Base-by-base conservation (phyloP, 1,140 invertebrate genomes). In the Uloborus diversus region DNA sequence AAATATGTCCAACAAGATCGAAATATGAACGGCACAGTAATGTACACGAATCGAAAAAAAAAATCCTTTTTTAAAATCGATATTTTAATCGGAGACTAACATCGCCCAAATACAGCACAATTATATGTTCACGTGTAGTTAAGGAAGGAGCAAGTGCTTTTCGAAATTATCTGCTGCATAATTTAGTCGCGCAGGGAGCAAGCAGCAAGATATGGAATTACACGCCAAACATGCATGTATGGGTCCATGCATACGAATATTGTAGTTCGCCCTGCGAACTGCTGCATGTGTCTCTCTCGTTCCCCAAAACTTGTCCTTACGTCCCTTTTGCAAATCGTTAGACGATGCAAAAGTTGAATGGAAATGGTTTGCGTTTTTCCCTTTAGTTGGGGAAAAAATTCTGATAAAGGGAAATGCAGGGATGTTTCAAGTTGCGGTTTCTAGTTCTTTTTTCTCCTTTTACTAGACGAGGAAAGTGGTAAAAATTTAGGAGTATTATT, bases 151-250 rank as follows among this genome's bases (percentile, higher is more conserved):
- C 33, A 49, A 71, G 9, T 13, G 17, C 57, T 71, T 71, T n/a
- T 25, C 20, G 69, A 59, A 64, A 71, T 61, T 71, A 71, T 59
- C 69, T 42, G 30, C 14, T 71, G 69, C 59, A 71, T 71, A 71
- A 71, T 71, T 71, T 71, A 71, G 33, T 35, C 57, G 25, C 17
- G 30, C 13, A 23, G 17, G 28, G 51, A 71, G 61, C 53, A 70
- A 59, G 53, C 32, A 42, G 32, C 61, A 25, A 35, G 32, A 61
- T 71, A 71, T 61, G 56, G 53, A 59, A 57, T 59, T 57, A 71
- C 69, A 59, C 47, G 30, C 33, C 30, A 59, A 28, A 71, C 53
- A 59, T 59, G 56, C 30, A 30, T 71, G 49, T 20, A 20, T 61
- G 69, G 33, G 56, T 59, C 53, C 53, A 28, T 27, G 17, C 47